These are phyloP conservation scores for Pogonophryne albipinna DNA, from an alignment of 2,797 vertebrate genomes.

Conservation along the genomic window DNA sequence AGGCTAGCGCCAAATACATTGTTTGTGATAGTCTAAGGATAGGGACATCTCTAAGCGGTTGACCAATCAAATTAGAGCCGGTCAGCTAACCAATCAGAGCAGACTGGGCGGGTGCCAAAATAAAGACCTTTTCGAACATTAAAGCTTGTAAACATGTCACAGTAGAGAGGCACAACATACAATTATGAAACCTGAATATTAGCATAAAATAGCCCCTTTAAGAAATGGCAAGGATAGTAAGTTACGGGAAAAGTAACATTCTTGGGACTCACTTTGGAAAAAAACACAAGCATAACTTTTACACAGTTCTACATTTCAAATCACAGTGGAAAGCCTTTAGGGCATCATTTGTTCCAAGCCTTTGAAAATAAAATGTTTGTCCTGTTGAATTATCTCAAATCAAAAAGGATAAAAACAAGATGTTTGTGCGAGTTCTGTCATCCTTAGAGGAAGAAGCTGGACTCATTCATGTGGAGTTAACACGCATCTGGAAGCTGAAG, in stretches of 20 bases:
- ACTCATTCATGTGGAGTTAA: slow-evolving; percentile 85
- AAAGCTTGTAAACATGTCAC: too few relatives aligned
- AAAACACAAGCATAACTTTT: slow-evolving; percentile 9
- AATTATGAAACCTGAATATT: too few relatives aligned
- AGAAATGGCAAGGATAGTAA: not conserved
- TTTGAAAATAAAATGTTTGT: slow-evolving; percentile 40
- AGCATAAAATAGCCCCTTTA: too few relatives aligned
- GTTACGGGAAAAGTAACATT: slow-evolving; percentile 1
- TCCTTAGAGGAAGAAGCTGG: slow-evolving; percentile 85
- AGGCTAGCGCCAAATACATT: too few relatives aligned
- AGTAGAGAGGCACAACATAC: too few relatives aligned
- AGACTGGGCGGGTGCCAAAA: too few relatives aligned
- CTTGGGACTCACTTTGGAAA: not conserved
- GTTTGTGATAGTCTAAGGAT: too few relatives aligned
- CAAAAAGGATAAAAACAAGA: slow-evolving; percentile 35
- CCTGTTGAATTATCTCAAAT: slow-evolving; percentile 33
- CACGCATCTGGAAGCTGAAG: slow-evolving; percentile 88
- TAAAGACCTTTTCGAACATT: too few relatives aligned
- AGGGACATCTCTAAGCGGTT: too few relatives aligned
- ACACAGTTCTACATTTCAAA: slow-evolving; percentile 10
- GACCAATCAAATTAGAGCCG: too few relatives aligned
- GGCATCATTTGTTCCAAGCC: slow-evolving; percentile 32
- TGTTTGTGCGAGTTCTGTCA: slow-evolving; percentile 54
- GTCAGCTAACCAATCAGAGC: too few relatives aligned
- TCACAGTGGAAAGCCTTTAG: slow-evolving; percentile 12